Conservation (phyloP, 1,140 invertebrate genomes). For the Drosophila malerkotliana region DNA sequence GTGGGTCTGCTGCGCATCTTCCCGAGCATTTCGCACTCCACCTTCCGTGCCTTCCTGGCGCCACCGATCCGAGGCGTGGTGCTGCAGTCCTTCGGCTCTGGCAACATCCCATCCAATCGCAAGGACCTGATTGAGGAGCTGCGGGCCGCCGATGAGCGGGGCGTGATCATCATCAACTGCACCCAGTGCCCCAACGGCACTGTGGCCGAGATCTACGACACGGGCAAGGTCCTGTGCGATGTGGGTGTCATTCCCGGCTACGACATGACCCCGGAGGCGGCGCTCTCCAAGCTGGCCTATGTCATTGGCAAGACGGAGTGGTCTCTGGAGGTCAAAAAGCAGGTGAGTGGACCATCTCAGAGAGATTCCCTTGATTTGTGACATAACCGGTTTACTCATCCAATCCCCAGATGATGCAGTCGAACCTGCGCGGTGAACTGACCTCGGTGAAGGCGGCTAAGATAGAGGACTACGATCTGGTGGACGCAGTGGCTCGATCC, state of each 20-base stretch:
- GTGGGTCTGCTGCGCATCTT: constrained; percentile 95
- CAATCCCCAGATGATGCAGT: constrained; percentile 88
- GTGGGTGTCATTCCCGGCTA: constrained; percentile 93
- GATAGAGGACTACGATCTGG: constrained; percentile 84
- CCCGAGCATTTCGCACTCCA: constrained; percentile 93
- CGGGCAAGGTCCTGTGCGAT: constrained; percentile 87
- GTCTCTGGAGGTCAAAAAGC: constrained; percentile 89
- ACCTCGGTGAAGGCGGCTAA: constrained; percentile 84
- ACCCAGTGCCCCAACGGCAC: constrained; percentile 94
- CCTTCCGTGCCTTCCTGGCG: constrained; percentile 91
- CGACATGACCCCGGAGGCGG: constrained; percentile 98
- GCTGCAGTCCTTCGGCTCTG: constrained; percentile 95
- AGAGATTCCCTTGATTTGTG: not conserved
- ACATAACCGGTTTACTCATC: constrained; percentile 26
- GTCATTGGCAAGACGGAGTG: constrained; percentile 94
- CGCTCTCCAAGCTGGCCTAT: constrained; percentile 95
- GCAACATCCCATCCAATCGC: constrained; percentile 94
- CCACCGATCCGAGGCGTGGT: constrained; percentile 94
- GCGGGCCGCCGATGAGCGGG: constrained; percentile 89
- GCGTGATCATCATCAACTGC: constrained; percentile 96
- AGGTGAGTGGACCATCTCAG: constrained; percentile 39
- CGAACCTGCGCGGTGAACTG: constrained; percentile 88
- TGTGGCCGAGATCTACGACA: constrained; percentile 92
- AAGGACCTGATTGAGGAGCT: constrained; percentile 92
- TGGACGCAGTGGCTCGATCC: constrained; percentile 88